These are phyloP conservation scores for Elegia similella DNA, from an alignment of 2,888 invertebrate genomes.

Conservation along the genomic window DNA sequence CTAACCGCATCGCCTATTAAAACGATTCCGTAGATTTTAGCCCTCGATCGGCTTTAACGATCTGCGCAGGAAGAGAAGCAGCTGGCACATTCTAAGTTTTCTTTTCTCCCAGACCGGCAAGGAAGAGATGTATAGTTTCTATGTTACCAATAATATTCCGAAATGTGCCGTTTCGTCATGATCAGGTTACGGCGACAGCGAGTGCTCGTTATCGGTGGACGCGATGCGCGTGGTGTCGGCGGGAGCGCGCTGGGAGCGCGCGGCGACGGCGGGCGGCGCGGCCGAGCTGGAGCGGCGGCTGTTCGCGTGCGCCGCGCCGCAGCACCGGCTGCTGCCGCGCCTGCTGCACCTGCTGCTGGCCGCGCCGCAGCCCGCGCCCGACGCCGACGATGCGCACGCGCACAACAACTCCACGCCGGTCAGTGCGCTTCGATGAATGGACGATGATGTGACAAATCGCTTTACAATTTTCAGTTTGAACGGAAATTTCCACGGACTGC, in stretches of 20 bases:
- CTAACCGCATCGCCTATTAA: no score
- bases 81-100: no score
- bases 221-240: constrained; percentile 66
- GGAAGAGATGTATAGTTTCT: no score
- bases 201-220: constrained; percentile 47
- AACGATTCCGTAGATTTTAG: no score
- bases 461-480: no score
- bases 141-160: no score
- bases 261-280: constrained; percentile 48
- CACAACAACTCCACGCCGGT: constrained; percentile 20
- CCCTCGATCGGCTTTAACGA: no score
- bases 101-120: no score
- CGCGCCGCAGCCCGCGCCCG: constrained; percentile 28
- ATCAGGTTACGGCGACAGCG: constrained; percentile 24
- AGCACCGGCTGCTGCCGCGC: constrained; percentile 72
- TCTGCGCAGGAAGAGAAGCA: no score
- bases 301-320: constrained; percentile 67
- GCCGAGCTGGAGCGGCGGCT: constrained; percentile 64
- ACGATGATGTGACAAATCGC: no score
- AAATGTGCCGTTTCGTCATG: background rate
- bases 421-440: background rate
- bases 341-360: constrained; percentile 64
- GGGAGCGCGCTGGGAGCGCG: constrained; percentile 70
- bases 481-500: no score
- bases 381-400: constrained; percentile 18